Conservation (phyloP, 2,888 invertebrate genomes). For the Amaurobius ferox region DNA sequence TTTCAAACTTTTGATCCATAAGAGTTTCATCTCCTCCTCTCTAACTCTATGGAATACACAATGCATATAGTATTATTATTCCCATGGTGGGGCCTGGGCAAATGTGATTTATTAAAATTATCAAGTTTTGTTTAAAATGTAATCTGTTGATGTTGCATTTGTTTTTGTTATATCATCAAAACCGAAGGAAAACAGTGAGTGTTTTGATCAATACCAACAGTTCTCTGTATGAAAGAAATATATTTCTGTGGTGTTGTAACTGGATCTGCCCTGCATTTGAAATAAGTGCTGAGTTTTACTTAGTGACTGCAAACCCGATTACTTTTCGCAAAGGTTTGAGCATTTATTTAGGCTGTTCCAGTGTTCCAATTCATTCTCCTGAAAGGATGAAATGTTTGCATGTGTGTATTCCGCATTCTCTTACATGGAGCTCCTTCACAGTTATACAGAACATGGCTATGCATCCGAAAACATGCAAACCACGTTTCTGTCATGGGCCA, state of each 20-base stretch:
- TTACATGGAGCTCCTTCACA: not conserved
- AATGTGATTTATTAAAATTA: too few species aligned
- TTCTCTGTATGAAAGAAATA: not conserved
- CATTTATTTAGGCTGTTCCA: conserved; percentile 6
- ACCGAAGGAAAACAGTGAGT: too few species aligned
- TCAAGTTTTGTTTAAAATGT: too few species aligned
- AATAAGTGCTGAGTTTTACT: not conserved
- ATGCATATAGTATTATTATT: too few species aligned
- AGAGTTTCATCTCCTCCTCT: too few species aligned
- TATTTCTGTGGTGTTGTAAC: not conserved
- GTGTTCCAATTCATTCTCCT: not conserved
- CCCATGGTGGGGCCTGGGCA: too few species aligned
- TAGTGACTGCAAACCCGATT: not conserved
- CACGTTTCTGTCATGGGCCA: conserved; percentile 46
- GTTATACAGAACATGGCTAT: not conserved
- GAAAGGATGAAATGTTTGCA: not conserved
- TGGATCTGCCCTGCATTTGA: not conserved
- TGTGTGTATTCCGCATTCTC: not conserved
- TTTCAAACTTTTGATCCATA: too few species aligned
- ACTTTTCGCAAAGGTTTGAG: not conserved
- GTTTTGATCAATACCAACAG: too few species aligned
- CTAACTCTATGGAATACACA: too few species aligned
- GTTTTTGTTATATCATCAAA: too few species aligned
- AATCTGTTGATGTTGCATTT: too few species aligned
- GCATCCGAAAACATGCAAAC: not conserved